Base-by-base conservation (phyloP, 2,113 vertebrate species). In the Catharus bicknelli region DNA sequence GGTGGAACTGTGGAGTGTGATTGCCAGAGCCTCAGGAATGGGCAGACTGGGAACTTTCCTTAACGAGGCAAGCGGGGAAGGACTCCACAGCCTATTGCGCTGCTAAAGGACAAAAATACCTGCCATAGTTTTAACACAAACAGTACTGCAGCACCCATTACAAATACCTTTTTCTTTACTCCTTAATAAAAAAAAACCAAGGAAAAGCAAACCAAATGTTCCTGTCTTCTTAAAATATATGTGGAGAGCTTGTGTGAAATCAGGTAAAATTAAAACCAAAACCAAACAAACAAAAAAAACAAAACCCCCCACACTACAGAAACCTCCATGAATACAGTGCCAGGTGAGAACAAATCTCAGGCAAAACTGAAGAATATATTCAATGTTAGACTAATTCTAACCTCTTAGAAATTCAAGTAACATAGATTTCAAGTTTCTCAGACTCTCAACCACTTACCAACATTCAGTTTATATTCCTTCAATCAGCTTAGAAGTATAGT, bases 381-480 rank as follows among this genome's bases (percentile, higher is more conserved):
- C 48, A 78, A 90, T 27, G 30, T 30, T 36, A 86, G 72, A 63
- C n/a, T 84, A 63, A 84, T 91, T 92, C 87, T 82, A 64, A 94
- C 27, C 27, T 84, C 77, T 86, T 51, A 29, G 18, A 92, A 90
- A 86, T 48, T 27, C 23, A 95, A 84, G 74, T 86, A 92, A 94
- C 53, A 82, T 78, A 70, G 78, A 78, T 62, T 82, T 55, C 62
- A 72, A 18, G 53, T 89, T 93, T 58, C 45, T 81, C 69, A 89
- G 73, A 59, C 87, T 89, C 58, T 48, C 62, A 43, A 70, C 48
- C 81, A 79, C 91, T 76, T 79, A 89, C 45, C 45, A 76, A 79
- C 42, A 82, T 38, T 42, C 58, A 85, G 55, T 76, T 84, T 82
- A 55, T 87, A 75, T 42, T 84, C 45, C 50, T 90, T 85, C 78